Evolutionary conservation across 1,140 invertebrate species (phyloP).

Genomic region (Drosophila bifasciata): DNA sequence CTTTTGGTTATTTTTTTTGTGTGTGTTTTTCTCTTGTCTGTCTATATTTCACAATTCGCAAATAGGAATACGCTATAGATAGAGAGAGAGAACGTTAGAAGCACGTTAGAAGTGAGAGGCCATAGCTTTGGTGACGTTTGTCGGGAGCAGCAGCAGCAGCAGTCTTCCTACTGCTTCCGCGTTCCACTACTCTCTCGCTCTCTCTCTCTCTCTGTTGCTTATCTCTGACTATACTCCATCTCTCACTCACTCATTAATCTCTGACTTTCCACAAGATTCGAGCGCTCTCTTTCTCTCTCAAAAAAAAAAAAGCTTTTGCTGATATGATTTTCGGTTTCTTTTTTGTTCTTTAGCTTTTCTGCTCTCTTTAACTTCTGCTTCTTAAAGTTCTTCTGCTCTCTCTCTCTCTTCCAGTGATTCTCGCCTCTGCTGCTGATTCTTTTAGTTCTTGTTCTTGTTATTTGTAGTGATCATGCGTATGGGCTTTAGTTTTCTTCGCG

Average conservation of each 20-base stretch:
- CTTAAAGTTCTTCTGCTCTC: slow-evolving; percentile 5
- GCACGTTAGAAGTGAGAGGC: too few species aligned
- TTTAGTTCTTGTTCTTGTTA: slow-evolving; percentile 27
- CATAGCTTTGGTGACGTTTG: too few species aligned
- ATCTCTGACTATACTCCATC: too few species aligned
- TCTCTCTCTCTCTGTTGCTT: too few species aligned
- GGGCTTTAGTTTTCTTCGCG: slow-evolving; percentile 56
- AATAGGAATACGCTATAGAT: slow-evolving; percentile 15
- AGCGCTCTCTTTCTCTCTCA: slow-evolving; percentile 57
- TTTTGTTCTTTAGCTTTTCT: slow-evolving; percentile 23
- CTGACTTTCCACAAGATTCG: slow-evolving; percentile 20
- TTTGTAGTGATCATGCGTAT: slow-evolving; percentile 69
- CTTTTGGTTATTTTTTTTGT: slow-evolving; percentile 20
- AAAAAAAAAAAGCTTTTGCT: slow-evolving; percentile 52
- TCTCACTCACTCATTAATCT: not conserved
- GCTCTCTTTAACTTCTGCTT: not conserved
- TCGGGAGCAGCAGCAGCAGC: too few species aligned
- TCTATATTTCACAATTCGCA: slow-evolving; percentile 43
- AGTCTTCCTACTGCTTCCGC: too few species aligned
- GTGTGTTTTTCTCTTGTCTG: slow-evolving; percentile 38
- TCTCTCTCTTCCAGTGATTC: too few species aligned
- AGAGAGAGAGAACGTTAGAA: slow-evolving; percentile 18
- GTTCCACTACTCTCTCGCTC: too few species aligned
- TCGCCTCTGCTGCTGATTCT: slow-evolving; percentile 2
- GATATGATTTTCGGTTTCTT: slow-evolving; percentile 67